A percentile compares a stretch with the other conserved stretches of the same genome.
Conservation (phyloP, 2,113 vertebrate species). For the human (Homo sapiens) region DNA sequence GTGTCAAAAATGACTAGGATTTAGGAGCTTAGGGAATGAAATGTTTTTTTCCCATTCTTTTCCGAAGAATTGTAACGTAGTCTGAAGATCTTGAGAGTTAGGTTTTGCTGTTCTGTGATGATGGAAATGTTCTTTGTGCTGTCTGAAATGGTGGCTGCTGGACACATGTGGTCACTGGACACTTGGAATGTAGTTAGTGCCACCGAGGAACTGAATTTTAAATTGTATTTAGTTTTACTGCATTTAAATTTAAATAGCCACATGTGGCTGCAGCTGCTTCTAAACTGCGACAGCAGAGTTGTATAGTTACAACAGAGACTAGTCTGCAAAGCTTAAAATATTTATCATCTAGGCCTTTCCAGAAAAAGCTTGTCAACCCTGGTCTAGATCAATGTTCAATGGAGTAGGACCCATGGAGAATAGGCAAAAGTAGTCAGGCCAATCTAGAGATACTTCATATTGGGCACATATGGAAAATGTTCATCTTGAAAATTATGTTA, state of each 20-base stretch:
- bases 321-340: not conserved
- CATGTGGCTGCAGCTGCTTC: not conserved
- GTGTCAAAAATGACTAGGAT: slow-evolving; percentile 56
- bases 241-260: not conserved
- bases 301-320: not conserved
- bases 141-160: not conserved
- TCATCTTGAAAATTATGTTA: not conserved
- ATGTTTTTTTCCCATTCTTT: not conserved
- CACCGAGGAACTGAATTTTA: not conserved
- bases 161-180: not conserved
- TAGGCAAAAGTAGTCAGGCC: not conserved
- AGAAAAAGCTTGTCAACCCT: not conserved
- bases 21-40: slow-evolving; percentile 35
- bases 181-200: not conserved
- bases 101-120: not conserved
- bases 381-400: not conserved
- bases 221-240: not conserved
- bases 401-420: not conserved
- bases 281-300: not conserved
- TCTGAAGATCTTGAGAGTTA: not conserved
- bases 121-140: not conserved
- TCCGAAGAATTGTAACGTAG: not conserved
- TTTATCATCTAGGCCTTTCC: not conserved
- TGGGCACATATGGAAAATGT: not conserved
- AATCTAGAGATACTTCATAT: not conserved